Evolutionary conservation across 2,888 invertebrate genomes (phyloP).

Genomic region (Polyploca ridens): DNA sequence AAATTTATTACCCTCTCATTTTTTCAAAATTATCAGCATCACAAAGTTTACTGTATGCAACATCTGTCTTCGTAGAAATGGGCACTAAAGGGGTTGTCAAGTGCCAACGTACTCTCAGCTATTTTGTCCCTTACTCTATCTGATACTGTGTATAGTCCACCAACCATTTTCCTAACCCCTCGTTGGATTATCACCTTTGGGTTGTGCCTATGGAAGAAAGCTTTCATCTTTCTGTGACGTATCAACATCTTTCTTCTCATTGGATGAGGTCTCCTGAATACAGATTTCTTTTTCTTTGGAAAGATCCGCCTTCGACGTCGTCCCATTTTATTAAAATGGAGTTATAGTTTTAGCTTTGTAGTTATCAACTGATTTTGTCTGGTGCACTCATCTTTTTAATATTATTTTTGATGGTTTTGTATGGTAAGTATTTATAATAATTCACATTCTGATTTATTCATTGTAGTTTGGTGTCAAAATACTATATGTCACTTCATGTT

Average conservation of each 20-base stretch:
- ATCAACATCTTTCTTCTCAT: conserved; percentile 63
- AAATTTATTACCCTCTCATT: background rate
- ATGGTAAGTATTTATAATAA: conserved; percentile 15
- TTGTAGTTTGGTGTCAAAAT: conserved; percentile 17
- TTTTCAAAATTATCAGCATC: background rate
- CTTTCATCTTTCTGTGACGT: conserved; percentile 57
- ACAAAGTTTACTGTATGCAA: conserved; percentile 49
- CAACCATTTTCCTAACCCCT: conserved; percentile 58
- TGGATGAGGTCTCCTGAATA: conserved; percentile 67
- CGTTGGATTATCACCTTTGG: conserved; percentile 48
- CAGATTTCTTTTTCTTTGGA: conserved; percentile 59
- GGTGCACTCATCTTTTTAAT: conserved; percentile 23
- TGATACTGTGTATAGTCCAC: conserved; percentile 61
- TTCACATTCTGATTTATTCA: conserved; percentile 29
- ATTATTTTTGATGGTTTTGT: conserved; percentile 13
- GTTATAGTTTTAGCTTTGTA: background rate
- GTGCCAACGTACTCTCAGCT: conserved; percentile 60
- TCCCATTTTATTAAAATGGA: conserved; percentile 47
- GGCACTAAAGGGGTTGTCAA: conserved; percentile 64
- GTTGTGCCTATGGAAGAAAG: conserved; percentile 61
- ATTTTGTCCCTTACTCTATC: conserved; percentile 67
- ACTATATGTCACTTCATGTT: conserved; percentile 13
- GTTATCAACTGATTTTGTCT: conserved; percentile 18
- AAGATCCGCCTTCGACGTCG: conserved; percentile 57
- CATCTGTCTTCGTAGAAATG: conserved; percentile 72